Percentiles rank a stretch among this genome's conserved stretches.
Conservation (phyloP, 92 coral and sea anemone genomes). For the Zoanthus gigantus region DNA sequence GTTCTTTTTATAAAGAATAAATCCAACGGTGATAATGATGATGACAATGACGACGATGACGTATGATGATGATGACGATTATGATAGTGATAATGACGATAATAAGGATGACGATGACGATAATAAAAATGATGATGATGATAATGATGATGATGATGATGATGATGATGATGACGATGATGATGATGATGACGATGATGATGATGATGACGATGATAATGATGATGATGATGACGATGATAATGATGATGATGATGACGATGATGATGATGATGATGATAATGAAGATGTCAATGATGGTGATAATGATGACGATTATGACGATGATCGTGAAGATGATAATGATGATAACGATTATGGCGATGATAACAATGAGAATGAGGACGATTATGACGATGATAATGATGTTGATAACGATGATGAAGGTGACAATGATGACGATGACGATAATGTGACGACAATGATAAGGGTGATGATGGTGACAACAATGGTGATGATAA, state of each 20-base stretch:
- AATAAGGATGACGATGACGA: not conserved
- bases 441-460: too few species aligned
- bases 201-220: not conserved
- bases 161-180: not conserved
- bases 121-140: not conserved
- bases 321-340: not conserved
- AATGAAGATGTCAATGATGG: not conserved
- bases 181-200: not conserved
- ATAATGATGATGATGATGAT: not conserved
- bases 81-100: not conserved
- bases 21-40: not conserved
- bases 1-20: not conserved
- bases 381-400: not conserved
- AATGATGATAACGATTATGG: not conserved
- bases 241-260: not conserved
- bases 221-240: not conserved
- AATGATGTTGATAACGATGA: not conserved
- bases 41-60: not conserved
- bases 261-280: too few species aligned
- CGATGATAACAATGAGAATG: too few species aligned
- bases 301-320: not conserved
- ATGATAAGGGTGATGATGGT: not conserved
- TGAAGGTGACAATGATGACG: too few species aligned
- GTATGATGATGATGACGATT: not conserved
- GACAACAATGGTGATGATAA: too few species aligned